These are phyloP conservation scores for Fissipunctia ypsillon DNA, from an alignment of 2,888 invertebrate species.

Conservation along the genomic window DNA sequence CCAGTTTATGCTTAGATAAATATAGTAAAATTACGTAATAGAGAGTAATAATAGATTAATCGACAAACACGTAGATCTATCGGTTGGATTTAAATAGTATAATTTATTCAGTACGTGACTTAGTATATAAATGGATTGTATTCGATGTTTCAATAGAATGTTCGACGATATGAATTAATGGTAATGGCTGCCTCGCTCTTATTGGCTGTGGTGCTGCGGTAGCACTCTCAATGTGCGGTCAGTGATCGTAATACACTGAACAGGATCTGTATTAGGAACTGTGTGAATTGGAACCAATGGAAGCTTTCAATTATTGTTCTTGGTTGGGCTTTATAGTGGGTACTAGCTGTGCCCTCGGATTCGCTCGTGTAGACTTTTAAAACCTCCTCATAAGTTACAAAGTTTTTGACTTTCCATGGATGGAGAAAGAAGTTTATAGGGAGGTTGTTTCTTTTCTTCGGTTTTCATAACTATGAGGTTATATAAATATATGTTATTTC, in stretches of 20 bases:
- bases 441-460: background rate
- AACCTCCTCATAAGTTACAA: background rate
- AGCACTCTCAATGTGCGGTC: conserved; percentile 44
- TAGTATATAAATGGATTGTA: conserved; percentile 31
- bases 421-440: background rate
- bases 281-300: conserved; percentile 14
- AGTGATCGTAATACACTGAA: conserved; percentile 33
- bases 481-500: background rate
- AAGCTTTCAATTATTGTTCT: conserved; percentile 32
- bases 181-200: conserved; percentile 33
- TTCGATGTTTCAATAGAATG: conserved; percentile 54
- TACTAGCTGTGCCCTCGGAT: background rate
- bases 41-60: conserved; percentile 18
- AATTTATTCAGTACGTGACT: conserved; percentile 55
- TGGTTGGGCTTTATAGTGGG: background rate
- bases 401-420: background rate
- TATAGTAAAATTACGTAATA: background rate
- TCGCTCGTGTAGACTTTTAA: background rate
- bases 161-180: conserved; percentile 52
- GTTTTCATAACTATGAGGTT: background rate
- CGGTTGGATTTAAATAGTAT: conserved; percentile 36
- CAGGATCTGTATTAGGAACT: conserved; percentile 21
- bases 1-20: conserved; percentile 17
- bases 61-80: conserved; percentile 22
- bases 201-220: conserved; percentile 40